Conservation (phyloP, 1,140 invertebrate genomes). For the Aphaenogaster rudis region DNA sequence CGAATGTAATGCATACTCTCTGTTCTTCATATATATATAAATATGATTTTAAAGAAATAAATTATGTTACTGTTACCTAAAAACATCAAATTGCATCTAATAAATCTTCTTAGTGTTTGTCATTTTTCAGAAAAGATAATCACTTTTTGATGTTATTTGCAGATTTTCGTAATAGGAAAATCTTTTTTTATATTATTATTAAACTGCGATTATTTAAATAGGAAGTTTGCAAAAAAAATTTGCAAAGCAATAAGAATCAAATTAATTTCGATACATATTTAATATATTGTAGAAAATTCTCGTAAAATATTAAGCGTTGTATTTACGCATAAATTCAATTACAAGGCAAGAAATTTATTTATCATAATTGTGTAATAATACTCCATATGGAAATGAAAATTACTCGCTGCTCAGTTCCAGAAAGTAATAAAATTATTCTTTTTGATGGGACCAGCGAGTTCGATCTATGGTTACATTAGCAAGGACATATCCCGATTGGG, state of each 20-base stretch:
- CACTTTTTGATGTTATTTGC: not conserved
- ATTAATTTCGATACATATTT: not conserved
- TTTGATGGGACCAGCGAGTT: not conserved
- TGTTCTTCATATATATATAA: not conserved
- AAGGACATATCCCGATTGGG: not conserved
- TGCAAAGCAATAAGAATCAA: not conserved
- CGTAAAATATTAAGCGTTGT: not conserved
- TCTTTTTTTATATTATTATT: not conserved
- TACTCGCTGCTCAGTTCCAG: not conserved
- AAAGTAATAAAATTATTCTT: constrained; percentile 29
- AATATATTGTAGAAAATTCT: not conserved
- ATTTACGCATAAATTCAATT: constrained; percentile 41
- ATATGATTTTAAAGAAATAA: constrained; percentile 8
- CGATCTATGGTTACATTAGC: constrained; percentile 12
- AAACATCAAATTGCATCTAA: not conserved
- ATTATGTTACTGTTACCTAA: not conserved
- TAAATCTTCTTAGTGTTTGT: not conserved
- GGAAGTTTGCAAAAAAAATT: not conserved
- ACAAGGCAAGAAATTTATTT: constrained; percentile 51
- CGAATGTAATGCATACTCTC: not conserved
- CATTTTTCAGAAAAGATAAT: not conserved
- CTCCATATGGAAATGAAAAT: constrained; percentile 15
- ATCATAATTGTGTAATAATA: constrained; percentile 48
- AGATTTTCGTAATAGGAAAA: not conserved
- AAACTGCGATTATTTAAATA: not conserved